Conservation (phyloP, 2,113 vertebrate species). For the Carlito syrichta region DNA sequence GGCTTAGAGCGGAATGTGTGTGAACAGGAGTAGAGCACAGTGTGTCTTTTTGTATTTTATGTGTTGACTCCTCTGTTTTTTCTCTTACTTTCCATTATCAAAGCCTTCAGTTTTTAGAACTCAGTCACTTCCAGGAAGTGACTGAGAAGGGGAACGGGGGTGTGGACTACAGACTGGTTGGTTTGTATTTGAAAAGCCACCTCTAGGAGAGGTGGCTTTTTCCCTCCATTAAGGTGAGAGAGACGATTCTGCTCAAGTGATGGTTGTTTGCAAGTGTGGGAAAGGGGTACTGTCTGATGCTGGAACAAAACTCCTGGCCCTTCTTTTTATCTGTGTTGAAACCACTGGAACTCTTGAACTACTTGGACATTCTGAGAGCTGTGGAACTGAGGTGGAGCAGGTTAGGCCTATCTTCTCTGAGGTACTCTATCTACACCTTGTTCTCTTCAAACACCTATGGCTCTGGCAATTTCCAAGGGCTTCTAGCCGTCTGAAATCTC, state of each 20-base stretch:
- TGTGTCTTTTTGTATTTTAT: neutral
- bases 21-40: neutral
- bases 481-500: neutral
- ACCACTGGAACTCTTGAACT: no score
- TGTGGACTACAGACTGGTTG: neutral
- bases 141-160: neutral
- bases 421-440: neutral
- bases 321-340: neutral
- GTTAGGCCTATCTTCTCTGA: neutral
- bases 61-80: neutral
- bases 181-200: neutral
- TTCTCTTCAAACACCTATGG: neutral
- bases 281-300: neutral
- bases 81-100: neutral
- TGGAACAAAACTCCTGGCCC: neutral
- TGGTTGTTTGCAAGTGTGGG: accelerated
- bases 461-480: neutral
- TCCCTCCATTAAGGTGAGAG: neutral
- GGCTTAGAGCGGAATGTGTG: neutral
- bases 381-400: neutral
- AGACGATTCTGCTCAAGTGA: neutral
- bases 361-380: neutral
- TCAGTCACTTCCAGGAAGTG: neutral
- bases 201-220: neutral
- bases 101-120: neutral